These are phyloP conservation scores for Calameuta pallipes DNA, from an alignment of 2,888 invertebrate genomes.

Conservation along the genomic window DNA sequence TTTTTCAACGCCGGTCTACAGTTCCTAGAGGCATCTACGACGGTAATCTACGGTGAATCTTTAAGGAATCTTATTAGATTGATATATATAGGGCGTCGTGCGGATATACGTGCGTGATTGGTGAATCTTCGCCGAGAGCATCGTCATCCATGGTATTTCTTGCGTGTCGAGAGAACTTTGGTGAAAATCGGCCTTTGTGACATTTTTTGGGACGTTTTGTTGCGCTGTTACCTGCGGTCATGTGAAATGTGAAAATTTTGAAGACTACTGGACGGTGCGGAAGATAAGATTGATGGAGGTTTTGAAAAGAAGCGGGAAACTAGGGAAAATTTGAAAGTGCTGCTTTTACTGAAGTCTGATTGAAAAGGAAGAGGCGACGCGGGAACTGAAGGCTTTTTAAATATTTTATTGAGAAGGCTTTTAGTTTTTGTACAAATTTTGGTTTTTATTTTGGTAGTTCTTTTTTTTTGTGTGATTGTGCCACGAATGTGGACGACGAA, in stretches of 20 bases:
- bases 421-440: neutral
- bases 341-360: neutral
- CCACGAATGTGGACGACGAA: neutral
- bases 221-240: neutral
- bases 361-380: neutral
- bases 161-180: neutral
- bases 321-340: neutral
- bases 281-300: neutral
- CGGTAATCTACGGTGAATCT: neutral
- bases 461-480: neutral
- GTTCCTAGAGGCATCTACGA: neutral
- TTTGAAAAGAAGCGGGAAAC: neutral
- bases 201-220: neutral
- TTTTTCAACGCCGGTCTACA: constrained; percentile 2
- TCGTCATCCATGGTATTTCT: neutral
- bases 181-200: neutral
- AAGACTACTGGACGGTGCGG: neutral
- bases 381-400: neutral
- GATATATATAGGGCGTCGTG: neutral
- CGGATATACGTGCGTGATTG: neutral
- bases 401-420: neutral
- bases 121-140: neutral
- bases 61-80: neutral
- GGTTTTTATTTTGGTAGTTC: neutral
- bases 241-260: neutral